Evolutionary conservation across 2,113 vertebrate genomes (phyloP), one percentile per base, ranked within the genome.

Genomic region (Halcyon senegalensis): DNA sequence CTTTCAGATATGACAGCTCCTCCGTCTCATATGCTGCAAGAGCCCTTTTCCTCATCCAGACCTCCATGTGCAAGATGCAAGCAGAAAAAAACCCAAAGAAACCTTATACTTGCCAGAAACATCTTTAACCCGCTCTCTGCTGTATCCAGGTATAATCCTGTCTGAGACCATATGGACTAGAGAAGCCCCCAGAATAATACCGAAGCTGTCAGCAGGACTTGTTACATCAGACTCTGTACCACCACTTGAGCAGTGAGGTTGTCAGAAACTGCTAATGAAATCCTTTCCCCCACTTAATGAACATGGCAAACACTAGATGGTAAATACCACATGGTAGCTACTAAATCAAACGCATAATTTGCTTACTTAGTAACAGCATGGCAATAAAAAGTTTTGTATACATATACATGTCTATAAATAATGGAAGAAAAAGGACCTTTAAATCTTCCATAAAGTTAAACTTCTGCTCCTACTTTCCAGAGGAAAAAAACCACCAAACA

Each of bases 61-160:
- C 50, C 44, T n/a, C 50, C 51, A 18, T 0, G 0, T 11, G 17
- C 0, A 0, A 73, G 23, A 63, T 11, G 15, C 30, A 63, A 16
- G 19, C 23, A 50, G 53, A 68, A 90, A 18, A 75, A 84, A 81
- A 33, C 11, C 14, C 51, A 39, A 24, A 27, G 56, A 64, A 51
- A 16, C 9, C 8, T 27, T 31, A 25, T 13, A 31, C 17, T 70
- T 12, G 58, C 31, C 68, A 83, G 21, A 33, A 44, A 60, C n/a
- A 69, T 20, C 67, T 27, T 56, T 27, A 46, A 3, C 48, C 18
- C 33, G 13, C 15, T 39, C 23, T 39, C 41, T 58, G 11, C 33
- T 43, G 20, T 35, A 63, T 39, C 63, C 31, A 35, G 5, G 3
- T 35, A 24, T 17, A 84, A 21, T 68, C 28, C 59, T 60, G 30